phyloP scores from a whole-genome alignment of 2,797 vertebrate species.

The Ataeniobius toweri region DNA sequence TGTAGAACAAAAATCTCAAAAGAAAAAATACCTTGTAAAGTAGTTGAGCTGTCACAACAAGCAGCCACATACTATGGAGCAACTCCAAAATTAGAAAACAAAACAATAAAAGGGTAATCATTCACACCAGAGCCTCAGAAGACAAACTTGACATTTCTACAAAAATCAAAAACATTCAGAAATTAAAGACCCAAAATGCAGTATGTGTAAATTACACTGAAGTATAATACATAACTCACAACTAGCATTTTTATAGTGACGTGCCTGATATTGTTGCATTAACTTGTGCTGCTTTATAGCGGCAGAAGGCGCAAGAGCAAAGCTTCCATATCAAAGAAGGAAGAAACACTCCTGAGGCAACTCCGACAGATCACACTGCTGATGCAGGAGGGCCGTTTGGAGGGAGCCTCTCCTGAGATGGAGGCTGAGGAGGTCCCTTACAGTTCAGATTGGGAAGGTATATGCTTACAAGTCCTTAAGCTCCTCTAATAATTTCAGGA shows the following conservation, averaged over 20 bases:
- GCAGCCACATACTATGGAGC: neutral
- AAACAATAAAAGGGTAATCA: neutral
- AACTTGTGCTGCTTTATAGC: slow-evolving; percentile 56
- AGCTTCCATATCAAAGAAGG: slow-evolving; percentile 78
- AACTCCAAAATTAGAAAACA: neutral
- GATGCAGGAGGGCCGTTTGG: slow-evolving; percentile 89
- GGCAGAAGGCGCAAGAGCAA: slow-evolving; percentile 75
- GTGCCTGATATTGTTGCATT: neutral
- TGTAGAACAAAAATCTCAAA: neutral
- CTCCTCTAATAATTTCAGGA: neutral
- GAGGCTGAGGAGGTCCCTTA: slow-evolving; percentile 95
- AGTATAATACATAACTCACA: neutral
- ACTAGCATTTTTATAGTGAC: neutral
- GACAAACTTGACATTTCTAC: neutral
- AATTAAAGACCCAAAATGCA: neutral
- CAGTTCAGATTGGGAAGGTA: slow-evolving; percentile 93
- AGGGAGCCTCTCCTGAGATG: slow-evolving; percentile 89
- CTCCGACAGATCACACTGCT: slow-evolving; percentile 87
- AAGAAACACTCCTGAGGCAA: slow-evolving; percentile 87
- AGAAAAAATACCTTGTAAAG: neutral
- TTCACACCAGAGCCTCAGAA: neutral
- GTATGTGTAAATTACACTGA: neutral
- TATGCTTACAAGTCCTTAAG: neutral
- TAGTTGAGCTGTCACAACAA: neutral
- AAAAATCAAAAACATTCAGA: neutral